A percentile compares a stretch with the other conserved stretches of the same genome.
Conservation (phyloP, 2,888 invertebrate species). For the Drosophila tanythrix region DNA sequence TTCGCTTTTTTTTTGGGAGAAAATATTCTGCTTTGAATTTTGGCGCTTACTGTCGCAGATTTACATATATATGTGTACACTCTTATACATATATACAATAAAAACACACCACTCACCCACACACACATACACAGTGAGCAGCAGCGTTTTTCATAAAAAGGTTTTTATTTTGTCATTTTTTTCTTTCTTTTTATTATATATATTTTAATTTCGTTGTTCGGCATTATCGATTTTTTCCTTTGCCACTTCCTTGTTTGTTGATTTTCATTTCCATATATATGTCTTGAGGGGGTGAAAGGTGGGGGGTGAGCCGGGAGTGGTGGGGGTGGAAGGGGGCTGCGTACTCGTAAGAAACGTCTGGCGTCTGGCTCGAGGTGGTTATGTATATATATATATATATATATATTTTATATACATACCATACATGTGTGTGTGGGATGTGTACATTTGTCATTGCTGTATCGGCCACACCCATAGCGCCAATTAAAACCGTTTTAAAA, state of each 20-base stretch:
- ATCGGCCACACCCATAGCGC: constrained; percentile 38
- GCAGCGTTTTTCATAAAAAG: constrained; percentile 26
- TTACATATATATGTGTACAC: background rate
- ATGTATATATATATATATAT: background rate
- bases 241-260: constrained; percentile 50
- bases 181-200: constrained; percentile 38
- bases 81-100: constrained; percentile 5
- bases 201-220: constrained; percentile 71
- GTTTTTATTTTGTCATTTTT: constrained; percentile 53
- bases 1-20: background rate
- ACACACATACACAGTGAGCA: constrained; percentile 13
- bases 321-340: constrained; percentile 7
- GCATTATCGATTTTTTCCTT: constrained; percentile 67
- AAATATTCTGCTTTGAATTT: constrained; percentile 13
- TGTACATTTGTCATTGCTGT: constrained; percentile 24
- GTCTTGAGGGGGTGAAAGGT: constrained; percentile 2
- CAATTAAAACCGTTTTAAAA: constrained; percentile 30
- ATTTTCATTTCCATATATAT: constrained; percentile 54
- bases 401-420: background rate
- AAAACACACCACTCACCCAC: constrained; percentile 8
- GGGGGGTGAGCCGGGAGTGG: background rate
- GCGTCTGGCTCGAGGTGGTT: constrained; percentile 16
- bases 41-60: constrained; percentile 6
- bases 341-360: constrained; percentile 43
- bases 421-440: background rate